Conservation (phyloP, 37 sponge, comb jelly and placozoan species). For the Theonella swinhoei region DNA sequence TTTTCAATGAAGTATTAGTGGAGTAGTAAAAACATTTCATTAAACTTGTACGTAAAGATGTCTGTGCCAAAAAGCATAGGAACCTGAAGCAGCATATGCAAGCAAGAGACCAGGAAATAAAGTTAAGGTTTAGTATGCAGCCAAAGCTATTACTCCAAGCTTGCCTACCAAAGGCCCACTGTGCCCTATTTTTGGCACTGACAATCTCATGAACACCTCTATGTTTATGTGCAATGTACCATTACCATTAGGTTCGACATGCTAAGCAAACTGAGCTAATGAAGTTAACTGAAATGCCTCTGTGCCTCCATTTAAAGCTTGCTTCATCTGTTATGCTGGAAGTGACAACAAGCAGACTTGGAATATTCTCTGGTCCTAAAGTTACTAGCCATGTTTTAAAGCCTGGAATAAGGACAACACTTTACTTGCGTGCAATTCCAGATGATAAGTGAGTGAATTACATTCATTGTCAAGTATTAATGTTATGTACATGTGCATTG, state of each 20-base stretch:
- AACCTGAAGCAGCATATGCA: too few relatives aligned
- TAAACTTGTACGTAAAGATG: too few relatives aligned
- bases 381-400: slow-evolving; percentile 15
- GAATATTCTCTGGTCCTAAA: slow-evolving; percentile 29
- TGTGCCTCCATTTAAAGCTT: slow-evolving; percentile 68
- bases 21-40: too few relatives aligned
- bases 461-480: background rate
- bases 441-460: slow-evolving; percentile 77
- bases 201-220: too few relatives aligned
- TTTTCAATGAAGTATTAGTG: too few relatives aligned
- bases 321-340: slow-evolving; percentile 56
- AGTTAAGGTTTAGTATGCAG: too few relatives aligned
- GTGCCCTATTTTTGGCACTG: too few relatives aligned
- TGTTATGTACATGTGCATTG: background rate
- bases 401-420: slow-evolving; percentile 32
- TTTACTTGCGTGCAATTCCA: slow-evolving; percentile 41
- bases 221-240: too few relatives aligned
- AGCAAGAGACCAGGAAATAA: too few relatives aligned
- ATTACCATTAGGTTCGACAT: slow-evolving; percentile 56
- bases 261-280: slow-evolving; percentile 37
- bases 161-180: too few relatives aligned
- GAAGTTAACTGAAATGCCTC: slow-evolving; percentile 59
- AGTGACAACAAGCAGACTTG: slow-evolving; percentile 10
- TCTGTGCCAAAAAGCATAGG: too few relatives aligned
- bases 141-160: too few relatives aligned